Evolutionary conservation across 1,140 invertebrate genomes (phyloP), one percentile per base, ranked within the genome.

Genomic region (Zaprionus kolodkinae): DNA sequence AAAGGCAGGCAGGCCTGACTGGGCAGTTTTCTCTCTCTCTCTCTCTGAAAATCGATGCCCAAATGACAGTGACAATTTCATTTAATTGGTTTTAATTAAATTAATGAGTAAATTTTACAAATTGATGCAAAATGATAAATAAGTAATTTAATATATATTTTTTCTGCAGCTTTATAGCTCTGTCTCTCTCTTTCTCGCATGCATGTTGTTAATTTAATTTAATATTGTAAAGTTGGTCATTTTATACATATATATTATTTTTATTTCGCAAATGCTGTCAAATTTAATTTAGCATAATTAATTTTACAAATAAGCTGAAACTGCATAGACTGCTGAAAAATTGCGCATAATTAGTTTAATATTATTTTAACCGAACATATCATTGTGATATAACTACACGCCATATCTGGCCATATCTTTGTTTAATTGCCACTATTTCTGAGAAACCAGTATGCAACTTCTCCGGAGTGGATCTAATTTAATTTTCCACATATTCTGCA

Each of bases 21-120:
- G 61, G 15, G 17, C 59, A 15, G 61, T 10, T 17, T 10, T 17
- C 40, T 13, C 56, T 38, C 21, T 30, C 27, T 30, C 27, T 30
- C 27, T 30, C 56, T 11, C 68, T 85, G 75, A 89, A 89, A 89
- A 89, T 89, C 85, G 85, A 89, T 89, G 86, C 85, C 78, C 72
- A 89, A 90, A 90, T 89, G 85, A 89, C 85, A 89, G 85, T 90
- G 86, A 90, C 86, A 89, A 89, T 89, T 89, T 85, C 78, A 89
- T 90, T 89, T 90, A 89, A 88, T 88, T 88, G 85, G 81, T 88
- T 88, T 89, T 89, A 89, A 89, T 89, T 90, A 89, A 89, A 89
- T 89, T 89, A 89, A 89, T 89, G 85, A 86, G 86, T 89, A 80
- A 89, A 89, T 89, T 88, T 89, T 81, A 89, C 85, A 89, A 90